These are phyloP conservation scores for Cylloceria caligata DNA, from an alignment of 2,888 invertebrate species.

Conservation along the genomic window DNA sequence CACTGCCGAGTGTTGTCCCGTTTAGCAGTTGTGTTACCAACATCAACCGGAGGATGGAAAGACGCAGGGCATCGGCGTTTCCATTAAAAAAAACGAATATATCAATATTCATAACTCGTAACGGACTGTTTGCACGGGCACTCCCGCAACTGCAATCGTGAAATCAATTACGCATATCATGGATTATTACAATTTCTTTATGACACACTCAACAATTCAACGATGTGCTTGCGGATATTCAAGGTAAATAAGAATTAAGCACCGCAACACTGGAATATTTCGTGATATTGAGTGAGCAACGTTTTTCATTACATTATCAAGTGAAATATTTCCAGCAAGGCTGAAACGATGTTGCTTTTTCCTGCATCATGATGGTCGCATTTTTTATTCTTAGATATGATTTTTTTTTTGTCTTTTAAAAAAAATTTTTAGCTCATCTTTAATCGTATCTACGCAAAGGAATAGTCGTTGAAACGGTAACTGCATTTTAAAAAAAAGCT, in stretches of 20 bases:
- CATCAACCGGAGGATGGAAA: slow-evolving; percentile 1
- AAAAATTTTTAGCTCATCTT: too few species aligned
- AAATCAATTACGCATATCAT: slow-evolving; percentile 46
- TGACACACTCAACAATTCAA: neutral
- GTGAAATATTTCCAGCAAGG: neutral
- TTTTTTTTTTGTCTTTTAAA: too few species aligned
- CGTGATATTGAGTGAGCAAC: slow-evolving; percentile 29
- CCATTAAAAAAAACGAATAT: slow-evolving; percentile 3
- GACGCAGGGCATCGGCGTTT: slow-evolving; percentile 14
- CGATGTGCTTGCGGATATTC: slow-evolving; percentile 5
- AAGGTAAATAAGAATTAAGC: slow-evolving; percentile 32
- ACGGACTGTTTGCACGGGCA: slow-evolving; percentile 27
- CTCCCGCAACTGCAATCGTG: slow-evolving; percentile 13
- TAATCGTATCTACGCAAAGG: neutral
- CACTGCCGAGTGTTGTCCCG: slow-evolving; percentile 63
- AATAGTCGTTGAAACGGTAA: neutral
- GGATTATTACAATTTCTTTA: neutral
- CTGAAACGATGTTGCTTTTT: neutral
- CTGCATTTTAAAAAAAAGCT: neutral
- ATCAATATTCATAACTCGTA: slow-evolving; percentile 64
- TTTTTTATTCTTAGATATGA: neutral
- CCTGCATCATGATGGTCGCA: neutral
- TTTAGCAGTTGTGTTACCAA: slow-evolving; percentile 59
- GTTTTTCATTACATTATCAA: slow-evolving; percentile 1
- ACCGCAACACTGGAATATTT: slow-evolving; percentile 34